Base-by-base conservation (phyloP, 2,797 vertebrate species). In the Xenentodon cancila region DNA sequence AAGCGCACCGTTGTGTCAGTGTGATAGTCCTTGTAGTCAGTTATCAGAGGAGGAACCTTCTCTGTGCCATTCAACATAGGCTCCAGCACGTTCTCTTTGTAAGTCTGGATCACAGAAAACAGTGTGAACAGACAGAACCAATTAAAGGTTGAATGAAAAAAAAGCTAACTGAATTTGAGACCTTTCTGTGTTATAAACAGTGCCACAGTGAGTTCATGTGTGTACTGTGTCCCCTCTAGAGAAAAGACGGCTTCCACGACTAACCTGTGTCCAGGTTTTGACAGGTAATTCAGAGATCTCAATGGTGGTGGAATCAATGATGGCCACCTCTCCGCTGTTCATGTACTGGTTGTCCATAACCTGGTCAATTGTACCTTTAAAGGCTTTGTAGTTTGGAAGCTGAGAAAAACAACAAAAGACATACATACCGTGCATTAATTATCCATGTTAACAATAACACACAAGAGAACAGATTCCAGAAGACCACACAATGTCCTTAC, bases 241-340 rank as follows among this genome's bases (percentile, higher is more conserved):
- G 45, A 47, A 4, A 6, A 11, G 3, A 21, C 20, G 19, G 9
- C n/a, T 47, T 47, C 18, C 18, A 19, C 0, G 52, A 87, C 59
- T 66, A 64, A 97, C 98, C 94, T 99, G 98, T 13, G 98, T 99
- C 98, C 98, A 99, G 0, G 94, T 93, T 83, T 96, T 97, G 55
- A 97, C 85, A 0, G 98, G 97, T 82, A 99, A 92, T 79, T 99
- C 98, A 0, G 96, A 96, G 91, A 99, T 98, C 91, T 99, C 98
- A 19, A 99, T 94, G 77, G 96, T 99, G 71, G 95, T 98, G 13
- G 95, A 94, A 82, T 99, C 93, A 16, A 99, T 87, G 87, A 99
- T 95, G 40, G 96, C 93, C 53, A 99, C 90, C 84, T 99, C 97
- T 62, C 98, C 98, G 17, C 87, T 96, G 82, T 94, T 94, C 64